Conservation (phyloP, 2,888 invertebrate species). For the Trichacis sp. region DNA sequence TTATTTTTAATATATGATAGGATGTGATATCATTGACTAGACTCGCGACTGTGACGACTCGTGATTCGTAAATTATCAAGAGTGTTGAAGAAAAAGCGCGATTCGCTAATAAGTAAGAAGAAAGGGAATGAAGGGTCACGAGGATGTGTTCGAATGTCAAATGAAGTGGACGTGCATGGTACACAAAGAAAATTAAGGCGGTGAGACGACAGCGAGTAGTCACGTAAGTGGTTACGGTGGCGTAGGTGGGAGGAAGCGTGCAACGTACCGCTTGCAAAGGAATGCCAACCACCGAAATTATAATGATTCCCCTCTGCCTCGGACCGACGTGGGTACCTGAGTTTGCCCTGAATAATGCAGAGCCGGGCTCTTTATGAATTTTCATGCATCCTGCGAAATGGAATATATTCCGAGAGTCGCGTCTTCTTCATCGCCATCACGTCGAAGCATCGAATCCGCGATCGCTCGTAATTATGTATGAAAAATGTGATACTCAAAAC, state of each 20-base stretch:
- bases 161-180: constrained; percentile 19
- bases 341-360: constrained; percentile 62
- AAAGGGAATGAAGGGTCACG: neutral
- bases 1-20: no score
- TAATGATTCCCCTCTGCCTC: constrained; percentile 56
- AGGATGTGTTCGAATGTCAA: constrained; percentile 12
- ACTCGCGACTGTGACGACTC: no score
- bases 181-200: constrained; percentile 37
- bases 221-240: constrained; percentile 39
- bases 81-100: neutral
- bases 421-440: constrained; percentile 37
- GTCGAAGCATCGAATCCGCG: constrained; percentile 28
- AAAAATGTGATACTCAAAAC: constrained; percentile 1
- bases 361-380: constrained; percentile 62
- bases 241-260: constrained; percentile 27
- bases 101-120: no score
- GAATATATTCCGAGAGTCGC: constrained; percentile 54
- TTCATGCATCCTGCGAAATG: constrained; percentile 59
- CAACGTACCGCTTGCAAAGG: constrained; percentile 43
- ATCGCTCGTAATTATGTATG: constrained; percentile 29
- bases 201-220: constrained; percentile 38
- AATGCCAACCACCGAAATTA: constrained; percentile 56
- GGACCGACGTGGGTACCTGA: constrained; percentile 38
- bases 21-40: no score
- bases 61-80: neutral